Percentiles rank a stretch among this genome's conserved stretches.
These are phyloP conservation scores for Lamproptera curius DNA, from an alignment of 2,888 invertebrate genomes.

Conservation along the genomic window DNA sequence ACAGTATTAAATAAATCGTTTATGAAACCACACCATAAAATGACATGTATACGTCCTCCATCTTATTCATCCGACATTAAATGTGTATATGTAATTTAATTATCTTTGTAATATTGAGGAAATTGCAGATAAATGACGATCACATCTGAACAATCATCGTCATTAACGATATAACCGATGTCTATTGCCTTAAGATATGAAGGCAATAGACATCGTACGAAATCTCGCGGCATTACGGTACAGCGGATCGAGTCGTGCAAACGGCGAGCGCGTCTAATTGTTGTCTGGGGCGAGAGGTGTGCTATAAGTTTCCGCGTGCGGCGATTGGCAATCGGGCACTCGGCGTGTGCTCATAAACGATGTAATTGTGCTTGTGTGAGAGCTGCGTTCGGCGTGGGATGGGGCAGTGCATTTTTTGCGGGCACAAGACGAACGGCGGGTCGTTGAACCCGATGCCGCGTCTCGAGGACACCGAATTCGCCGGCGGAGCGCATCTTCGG, in stretches of 20 bases:
- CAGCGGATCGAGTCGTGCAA: slow-evolving; percentile 30
- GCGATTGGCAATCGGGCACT: slow-evolving; percentile 58
- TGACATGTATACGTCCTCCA: too few relatives aligned
- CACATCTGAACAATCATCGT: too few relatives aligned
- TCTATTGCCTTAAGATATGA: too few relatives aligned
- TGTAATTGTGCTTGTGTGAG: slow-evolving; percentile 50
- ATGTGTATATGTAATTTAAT: too few relatives aligned
- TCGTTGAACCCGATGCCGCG: slow-evolving; percentile 62
- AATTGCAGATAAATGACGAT: too few relatives aligned
- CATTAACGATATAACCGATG: too few relatives aligned
- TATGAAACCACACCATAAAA: too few relatives aligned
- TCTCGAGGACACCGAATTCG: slow-evolving; percentile 63
- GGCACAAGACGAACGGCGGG: slow-evolving; percentile 65
- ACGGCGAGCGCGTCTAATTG: slow-evolving; percentile 51
- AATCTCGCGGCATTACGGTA: neutral
- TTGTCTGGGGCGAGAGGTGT: slow-evolving; percentile 51
- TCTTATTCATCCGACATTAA: too few relatives aligned
- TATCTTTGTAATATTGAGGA: too few relatives aligned
- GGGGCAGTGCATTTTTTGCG: slow-evolving; percentile 76
- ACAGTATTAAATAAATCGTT: too few relatives aligned
- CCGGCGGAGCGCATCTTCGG: slow-evolving; percentile 60
- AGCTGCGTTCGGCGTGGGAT: slow-evolving; percentile 70
- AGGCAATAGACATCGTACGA: neutral
- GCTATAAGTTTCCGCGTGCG: slow-evolving; percentile 55
- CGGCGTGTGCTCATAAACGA: slow-evolving; percentile 46